Evolutionary conservation across 2,888 invertebrate genomes (phyloP), one percentile per base, ranked within the genome.

Genomic region (Ypsolopha scabrella): DNA sequence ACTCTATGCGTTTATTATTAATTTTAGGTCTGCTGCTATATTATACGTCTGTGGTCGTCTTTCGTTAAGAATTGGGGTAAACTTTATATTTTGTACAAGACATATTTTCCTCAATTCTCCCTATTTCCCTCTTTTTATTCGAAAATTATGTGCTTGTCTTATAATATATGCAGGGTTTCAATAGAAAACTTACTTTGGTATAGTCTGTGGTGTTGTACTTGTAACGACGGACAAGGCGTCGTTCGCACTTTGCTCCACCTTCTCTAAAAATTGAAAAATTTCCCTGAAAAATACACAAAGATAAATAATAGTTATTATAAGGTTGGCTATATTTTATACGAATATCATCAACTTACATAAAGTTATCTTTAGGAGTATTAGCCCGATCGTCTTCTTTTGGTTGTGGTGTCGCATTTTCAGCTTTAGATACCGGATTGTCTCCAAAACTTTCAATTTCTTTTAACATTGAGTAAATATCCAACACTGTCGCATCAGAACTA

Each of bases 201-300:
- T 72, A 36, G 70, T 72, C 51, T 74, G 77, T 4, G 82, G 82
- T n/a, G 76, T 71, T 6, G 73, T 69, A 52, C 68, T 77, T 1
- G 80, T 79, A 0, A 87, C 79, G 0, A 83, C 71, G 0, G 83
- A 80, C 1, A 87, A 64, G 13, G 86, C 87, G 53, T 87, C 87
- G 49, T 82, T 87, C 0, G 87, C 86, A 51, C 85, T 86, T 58
- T 83, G 80, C 56, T 92, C 91, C 0, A 91, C 89, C 69, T 91
- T 90, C 63, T 92, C 91, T 55, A 92, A 65, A 68, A 90, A 91
- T 51, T 89, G 87, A 50, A 91, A 86, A 60, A 92, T 88, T 66
- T 90, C 90, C 69, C 90, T 91, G 71, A 51, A 72, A 75, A 48
- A 36, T 43, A 39, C 8, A 36, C 48, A 48, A 13, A 36, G 41